phyloP scores from a whole-genome alignment of 2,797 vertebrate genomes.

The Clarias platycephalus region DNA sequence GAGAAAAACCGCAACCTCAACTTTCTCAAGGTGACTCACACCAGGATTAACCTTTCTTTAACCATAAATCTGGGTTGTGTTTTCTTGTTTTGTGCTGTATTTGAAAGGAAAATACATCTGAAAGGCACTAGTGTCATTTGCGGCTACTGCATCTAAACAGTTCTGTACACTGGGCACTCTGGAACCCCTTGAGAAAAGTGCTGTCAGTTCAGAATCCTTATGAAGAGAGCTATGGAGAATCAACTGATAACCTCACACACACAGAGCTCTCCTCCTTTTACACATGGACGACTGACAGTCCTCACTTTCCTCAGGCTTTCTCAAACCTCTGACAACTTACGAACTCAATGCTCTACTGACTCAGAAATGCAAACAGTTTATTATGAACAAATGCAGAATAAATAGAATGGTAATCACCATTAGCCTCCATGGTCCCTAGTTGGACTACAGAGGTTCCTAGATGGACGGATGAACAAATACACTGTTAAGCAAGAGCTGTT shows the following conservation, averaged over 20 bases:
- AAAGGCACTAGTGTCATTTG: background rate
- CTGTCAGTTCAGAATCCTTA: constrained; percentile 2
- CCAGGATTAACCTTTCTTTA: background rate
- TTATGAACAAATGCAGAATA: background rate
- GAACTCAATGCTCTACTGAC: background rate
- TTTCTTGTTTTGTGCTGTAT: background rate
- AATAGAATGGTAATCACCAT: no score
- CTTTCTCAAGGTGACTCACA: constrained; percentile 85
- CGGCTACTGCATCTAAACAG: background rate
- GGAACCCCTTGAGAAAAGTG: background rate
- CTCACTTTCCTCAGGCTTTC: constrained; percentile 3
- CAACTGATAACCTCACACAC: constrained; percentile 2
- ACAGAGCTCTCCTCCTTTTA: background rate
- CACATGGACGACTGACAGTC: constrained; percentile 30
- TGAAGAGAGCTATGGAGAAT: constrained; percentile 2
- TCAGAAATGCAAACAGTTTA: background rate
- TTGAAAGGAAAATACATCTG: background rate
- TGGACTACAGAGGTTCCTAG: no score
- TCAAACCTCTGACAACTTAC: constrained; percentile 14
- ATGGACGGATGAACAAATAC: no score
- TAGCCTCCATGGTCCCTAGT: no score
- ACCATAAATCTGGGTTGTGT: background rate
- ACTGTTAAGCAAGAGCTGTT: background rate
- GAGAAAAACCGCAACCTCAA: constrained; percentile 92
- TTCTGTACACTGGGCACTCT: constrained; percentile 1